These are phyloP conservation scores for Recurvirostra avosetta DNA, from an alignment of 2,113 vertebrate species.

Conservation along the genomic window DNA sequence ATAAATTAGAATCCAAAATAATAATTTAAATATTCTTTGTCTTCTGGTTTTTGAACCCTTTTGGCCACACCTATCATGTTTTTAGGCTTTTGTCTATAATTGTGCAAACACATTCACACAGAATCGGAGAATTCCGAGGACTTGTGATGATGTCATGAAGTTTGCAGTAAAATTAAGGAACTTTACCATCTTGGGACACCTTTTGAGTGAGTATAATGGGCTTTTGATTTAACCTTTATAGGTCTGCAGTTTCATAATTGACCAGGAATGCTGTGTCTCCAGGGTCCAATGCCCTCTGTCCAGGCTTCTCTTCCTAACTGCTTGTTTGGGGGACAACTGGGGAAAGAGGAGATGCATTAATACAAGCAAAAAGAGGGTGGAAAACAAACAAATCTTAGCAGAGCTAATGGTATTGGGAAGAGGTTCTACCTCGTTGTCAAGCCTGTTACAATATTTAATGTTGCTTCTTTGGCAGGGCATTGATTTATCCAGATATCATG, in stretches of 20 bases:
- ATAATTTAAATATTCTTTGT: conserved; percentile 32
- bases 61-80: background rate
- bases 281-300: background rate
- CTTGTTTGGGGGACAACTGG: background rate
- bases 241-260: background rate
- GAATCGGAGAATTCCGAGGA: accelerated
- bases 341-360: background rate
- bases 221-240: background rate
- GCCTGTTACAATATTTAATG: background rate
- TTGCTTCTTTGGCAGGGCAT: background rate
- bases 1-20: conserved; percentile 45
- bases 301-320: background rate
- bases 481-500: background rate
- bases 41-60: conserved; percentile 6
- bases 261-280: background rate
- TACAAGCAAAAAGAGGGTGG: background rate
- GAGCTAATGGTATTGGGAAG: background rate
- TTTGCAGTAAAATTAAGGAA: background rate
- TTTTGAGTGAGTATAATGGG: background rate
- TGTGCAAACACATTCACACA: background rate
- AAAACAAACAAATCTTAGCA: background rate
- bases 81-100: background rate
- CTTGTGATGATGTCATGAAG: background rate
- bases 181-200: background rate
- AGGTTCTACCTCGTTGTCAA: background rate